Evolutionary conservation across 2,888 invertebrate species (phyloP).

Genomic region (Polydesmus complanatus): DNA sequence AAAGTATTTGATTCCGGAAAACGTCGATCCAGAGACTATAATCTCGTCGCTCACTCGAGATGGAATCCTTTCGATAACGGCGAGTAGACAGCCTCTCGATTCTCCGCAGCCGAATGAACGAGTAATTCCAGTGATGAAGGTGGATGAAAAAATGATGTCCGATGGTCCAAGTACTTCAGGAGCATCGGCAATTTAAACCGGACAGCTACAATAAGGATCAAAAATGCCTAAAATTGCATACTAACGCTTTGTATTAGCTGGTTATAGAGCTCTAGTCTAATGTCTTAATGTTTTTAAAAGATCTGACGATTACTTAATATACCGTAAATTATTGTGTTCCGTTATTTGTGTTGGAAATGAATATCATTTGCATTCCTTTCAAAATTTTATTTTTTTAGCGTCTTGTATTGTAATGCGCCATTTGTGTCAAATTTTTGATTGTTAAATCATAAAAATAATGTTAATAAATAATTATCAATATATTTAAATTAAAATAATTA

Average conservation of each 20-base stretch:
- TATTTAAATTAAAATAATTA: no score
- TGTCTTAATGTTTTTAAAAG: no score
- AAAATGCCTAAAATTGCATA: neutral
- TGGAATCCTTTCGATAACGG: slow-evolving; percentile 1
- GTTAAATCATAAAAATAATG: no score
- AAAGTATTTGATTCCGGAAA: neutral
- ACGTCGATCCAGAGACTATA: slow-evolving; percentile 1
- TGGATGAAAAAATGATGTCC: neutral
- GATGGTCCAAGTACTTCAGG: neutral
- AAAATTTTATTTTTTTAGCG: no score
- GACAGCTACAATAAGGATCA: neutral
- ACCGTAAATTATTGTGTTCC: no score
- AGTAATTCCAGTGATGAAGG: neutral
- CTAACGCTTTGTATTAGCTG: neutral
- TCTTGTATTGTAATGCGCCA: no score
- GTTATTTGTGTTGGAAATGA: no score
- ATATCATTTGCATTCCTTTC: no score
- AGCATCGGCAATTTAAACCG: neutral
- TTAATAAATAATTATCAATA: no score
- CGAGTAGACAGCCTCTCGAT: neutral
- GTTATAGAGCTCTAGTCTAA: no score
- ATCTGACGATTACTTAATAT: no score
- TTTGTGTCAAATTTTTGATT: no score
- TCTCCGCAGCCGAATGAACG: slow-evolving; percentile 3
- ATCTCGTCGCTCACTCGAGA: neutral